phyloP scores from a whole-genome alignment of 2,797 vertebrate species.

The Sandelia bainsii region DNA sequence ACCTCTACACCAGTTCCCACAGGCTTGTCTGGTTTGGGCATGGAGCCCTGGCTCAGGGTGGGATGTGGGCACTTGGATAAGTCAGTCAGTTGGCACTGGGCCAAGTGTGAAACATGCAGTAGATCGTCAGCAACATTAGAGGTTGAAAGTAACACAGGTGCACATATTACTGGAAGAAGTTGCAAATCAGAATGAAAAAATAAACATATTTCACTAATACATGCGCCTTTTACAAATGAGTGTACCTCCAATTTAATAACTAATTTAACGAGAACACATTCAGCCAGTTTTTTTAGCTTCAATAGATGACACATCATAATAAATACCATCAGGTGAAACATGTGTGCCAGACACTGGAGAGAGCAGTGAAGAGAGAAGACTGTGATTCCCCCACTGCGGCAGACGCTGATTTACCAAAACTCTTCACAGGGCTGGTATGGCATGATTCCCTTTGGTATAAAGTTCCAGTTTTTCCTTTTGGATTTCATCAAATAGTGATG shows the following conservation, averaged over 20 bases:
- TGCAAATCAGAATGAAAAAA: constrained; percentile 6
- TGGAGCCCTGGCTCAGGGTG: constrained; percentile 44
- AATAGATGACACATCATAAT: constrained; percentile 16
- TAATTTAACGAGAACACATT: constrained; percentile 10
- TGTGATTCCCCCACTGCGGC: constrained; percentile 24
- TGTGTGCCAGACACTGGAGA: constrained; percentile 13
- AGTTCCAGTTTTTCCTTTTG: constrained; percentile 52
- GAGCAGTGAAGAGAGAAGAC: constrained; percentile 7
- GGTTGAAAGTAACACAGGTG: constrained; percentile 22
- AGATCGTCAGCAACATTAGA: constrained; percentile 36
- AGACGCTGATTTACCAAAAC: constrained; percentile 29
- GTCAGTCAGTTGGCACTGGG: constrained; percentile 29
- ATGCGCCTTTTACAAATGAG: not conserved
- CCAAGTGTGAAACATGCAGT: constrained; percentile 58
- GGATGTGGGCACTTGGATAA: constrained; percentile 54
- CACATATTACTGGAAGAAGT: constrained; percentile 14
- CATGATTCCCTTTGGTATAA: constrained; percentile 16
- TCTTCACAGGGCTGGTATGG: constrained; percentile 31
- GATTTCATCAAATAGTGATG: constrained; percentile 40
- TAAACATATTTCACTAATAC: constrained; percentile 16
- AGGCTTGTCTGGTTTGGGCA: constrained; percentile 63
- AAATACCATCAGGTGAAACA: constrained; percentile 37
- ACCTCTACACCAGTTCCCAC: constrained; percentile 44
- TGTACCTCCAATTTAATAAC: not conserved
- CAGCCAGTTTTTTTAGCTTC: constrained; percentile 2